Evolutionary conservation across 1,140 invertebrate genomes (phyloP).

Genomic region (Stegodyphus dumicola): DNA sequence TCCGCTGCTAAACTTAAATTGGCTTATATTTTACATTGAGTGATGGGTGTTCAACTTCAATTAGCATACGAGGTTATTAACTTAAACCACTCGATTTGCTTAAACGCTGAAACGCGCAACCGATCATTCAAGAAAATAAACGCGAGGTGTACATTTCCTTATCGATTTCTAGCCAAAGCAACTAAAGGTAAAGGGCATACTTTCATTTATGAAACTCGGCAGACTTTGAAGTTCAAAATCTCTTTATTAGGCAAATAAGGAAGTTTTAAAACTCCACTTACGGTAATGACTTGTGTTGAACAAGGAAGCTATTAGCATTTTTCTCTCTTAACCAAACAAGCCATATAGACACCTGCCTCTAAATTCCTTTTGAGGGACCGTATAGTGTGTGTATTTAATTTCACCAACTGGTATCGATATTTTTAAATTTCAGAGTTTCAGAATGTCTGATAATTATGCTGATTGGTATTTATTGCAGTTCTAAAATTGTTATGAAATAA

Average conservation of each 20-base stretch:
- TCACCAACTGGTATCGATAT: too few species aligned
- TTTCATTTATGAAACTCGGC: constrained; percentile 2
- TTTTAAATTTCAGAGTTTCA: too few species aligned
- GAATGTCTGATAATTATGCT: too few species aligned
- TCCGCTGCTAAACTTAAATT: too few species aligned
- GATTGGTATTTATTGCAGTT: too few species aligned
- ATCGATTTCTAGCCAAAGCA: background rate
- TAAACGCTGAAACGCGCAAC: background rate
- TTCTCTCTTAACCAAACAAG: constrained; percentile 40
- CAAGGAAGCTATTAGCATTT: constrained; percentile 46
- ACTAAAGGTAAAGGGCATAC: background rate
- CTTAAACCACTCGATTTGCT: background rate
- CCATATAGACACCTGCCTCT: constrained; percentile 7
- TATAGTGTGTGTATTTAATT: constrained; percentile 12
- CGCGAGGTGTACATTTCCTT: background rate
- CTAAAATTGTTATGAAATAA: too few species aligned
- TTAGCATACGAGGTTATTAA: background rate
- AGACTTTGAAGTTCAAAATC: constrained; percentile 31
- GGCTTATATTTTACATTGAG: too few species aligned
- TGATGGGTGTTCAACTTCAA: background rate
- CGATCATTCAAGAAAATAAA: background rate
- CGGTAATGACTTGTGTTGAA: constrained; percentile 42
- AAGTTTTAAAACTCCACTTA: constrained; percentile 52
- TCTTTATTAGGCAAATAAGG: constrained; percentile 51
- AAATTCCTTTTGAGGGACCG: constrained; percentile 7